A percentile compares a stretch with the other conserved stretches of the same genome.
Conservation (phyloP, 2,797 vertebrate genomes). For the Odontamblyopus lacepedii region DNA sequence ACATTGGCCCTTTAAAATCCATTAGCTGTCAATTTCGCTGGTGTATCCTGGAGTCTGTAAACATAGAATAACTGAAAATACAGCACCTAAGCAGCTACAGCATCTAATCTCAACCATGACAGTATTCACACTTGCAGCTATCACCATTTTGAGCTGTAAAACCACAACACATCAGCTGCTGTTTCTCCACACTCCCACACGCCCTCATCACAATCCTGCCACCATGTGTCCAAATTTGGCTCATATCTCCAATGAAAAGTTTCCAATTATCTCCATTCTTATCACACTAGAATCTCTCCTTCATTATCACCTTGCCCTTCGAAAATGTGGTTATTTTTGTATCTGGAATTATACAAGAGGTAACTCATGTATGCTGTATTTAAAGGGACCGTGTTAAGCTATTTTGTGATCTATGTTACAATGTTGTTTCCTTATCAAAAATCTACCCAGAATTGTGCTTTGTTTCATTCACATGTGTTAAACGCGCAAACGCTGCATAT, state of each 20-base stretch:
- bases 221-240: neutral
- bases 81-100: no score
- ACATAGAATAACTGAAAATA: no score
- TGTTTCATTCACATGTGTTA: no score
- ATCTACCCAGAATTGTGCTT: no score
- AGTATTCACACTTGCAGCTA: neutral
- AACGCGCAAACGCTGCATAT: no score
- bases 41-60: no score
- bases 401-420: no score
- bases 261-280: slow-evolving; percentile 38
- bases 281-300: slow-evolving; percentile 8
- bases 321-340: slow-evolving; percentile 19
- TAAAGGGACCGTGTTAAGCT: no score
- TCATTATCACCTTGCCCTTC: slow-evolving; percentile 15
- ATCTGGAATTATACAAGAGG: neutral
- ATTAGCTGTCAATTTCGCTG: neutral
- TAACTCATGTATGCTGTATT: no score
- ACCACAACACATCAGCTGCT: neutral
- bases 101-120: no score
- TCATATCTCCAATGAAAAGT: slow-evolving; percentile 17
- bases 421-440: no score
- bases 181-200: neutral
- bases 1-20: neutral
- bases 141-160: neutral
- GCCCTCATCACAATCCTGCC: neutral